Percentiles rank a stretch among this genome's conserved stretches.
These are phyloP conservation scores for Chloroclystis v-ata DNA, from an alignment of 2,888 invertebrate genomes.

Conservation along the genomic window DNA sequence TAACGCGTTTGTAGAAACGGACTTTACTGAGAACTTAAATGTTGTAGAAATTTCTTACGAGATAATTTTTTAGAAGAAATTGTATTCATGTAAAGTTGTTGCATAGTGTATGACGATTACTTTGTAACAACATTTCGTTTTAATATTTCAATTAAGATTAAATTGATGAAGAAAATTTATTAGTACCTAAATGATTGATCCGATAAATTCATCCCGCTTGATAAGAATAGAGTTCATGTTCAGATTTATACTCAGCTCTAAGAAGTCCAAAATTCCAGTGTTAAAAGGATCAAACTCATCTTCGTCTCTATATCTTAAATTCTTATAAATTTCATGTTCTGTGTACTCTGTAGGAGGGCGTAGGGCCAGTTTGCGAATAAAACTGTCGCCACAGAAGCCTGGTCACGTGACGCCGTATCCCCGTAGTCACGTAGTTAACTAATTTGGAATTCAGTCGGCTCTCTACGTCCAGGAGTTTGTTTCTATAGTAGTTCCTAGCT, in stretches of 20 bases:
- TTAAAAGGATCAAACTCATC: too few species aligned
- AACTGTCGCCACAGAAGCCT: slow-evolving; percentile 50
- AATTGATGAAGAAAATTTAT: too few species aligned
- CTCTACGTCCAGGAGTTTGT: slow-evolving; percentile 50
- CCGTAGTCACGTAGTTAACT: slow-evolving; percentile 49
- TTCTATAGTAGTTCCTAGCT: slow-evolving; percentile 49
- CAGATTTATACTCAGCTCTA: too few species aligned
- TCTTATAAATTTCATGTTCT: neutral
- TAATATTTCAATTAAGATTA: too few species aligned
- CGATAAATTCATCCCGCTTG: too few species aligned
- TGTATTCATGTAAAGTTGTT: too few species aligned
- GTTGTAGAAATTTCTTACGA: neutral
- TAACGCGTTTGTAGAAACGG: slow-evolving; percentile 2
- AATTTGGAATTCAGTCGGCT: slow-evolving; percentile 61
- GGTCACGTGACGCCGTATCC: slow-evolving; percentile 25
- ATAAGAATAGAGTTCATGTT: too few species aligned
- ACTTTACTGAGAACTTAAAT: neutral
- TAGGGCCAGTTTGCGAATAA: slow-evolving; percentile 53
- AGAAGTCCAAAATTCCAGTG: too few species aligned
- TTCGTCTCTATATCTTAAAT: neutral
- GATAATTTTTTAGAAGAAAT: too few species aligned
- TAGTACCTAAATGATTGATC: too few species aligned
- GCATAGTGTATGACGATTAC: too few species aligned
- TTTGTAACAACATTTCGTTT: too few species aligned
- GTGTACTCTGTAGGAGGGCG: slow-evolving; percentile 42